Base-by-base conservation (phyloP, 2,888 invertebrate genomes). In the Ophraella communa region DNA sequence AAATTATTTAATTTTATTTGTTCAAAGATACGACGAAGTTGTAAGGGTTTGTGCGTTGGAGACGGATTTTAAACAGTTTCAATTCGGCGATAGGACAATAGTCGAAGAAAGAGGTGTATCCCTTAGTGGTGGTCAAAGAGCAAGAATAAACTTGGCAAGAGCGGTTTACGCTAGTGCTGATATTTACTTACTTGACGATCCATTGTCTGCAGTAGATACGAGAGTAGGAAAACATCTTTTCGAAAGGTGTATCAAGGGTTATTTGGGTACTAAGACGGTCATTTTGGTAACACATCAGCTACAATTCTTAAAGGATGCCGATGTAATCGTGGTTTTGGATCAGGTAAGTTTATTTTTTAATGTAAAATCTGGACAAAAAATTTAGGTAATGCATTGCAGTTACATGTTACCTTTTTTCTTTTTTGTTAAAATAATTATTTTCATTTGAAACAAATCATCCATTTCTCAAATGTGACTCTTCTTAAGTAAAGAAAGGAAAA, bases 211-310 rank as follows among this genome's bases (percentile, higher is more conserved):
- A 0, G 93, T 93, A 0, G 94, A 94, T 79, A 85, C 91, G 0
- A 88, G 89, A 66, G 93, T 93, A 11, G 89, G 90, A 0, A 87
- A 88, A 66, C 89, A 91, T 78, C 81, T 94, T 7, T 92, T 92
- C 75, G 87, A 92, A 55, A 86, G 90, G 80, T 93, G 92, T 53
- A 88, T 92, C 58, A 82, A 82, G n/a, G 82, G 84, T 2, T 82
- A 84, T 64, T 74, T 86, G 66, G 80, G 83, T 7, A 82, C 88
- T 65, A 87, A 90, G 76, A 91, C 92, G 0, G 84, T 91, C 39
- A 87, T 95, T 70, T 85, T 95, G n/a, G 91, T 93, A 64, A 95
- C 95, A 0, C 94, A 95, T 81, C 94, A 95, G 78, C 82, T 93
- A 44, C 94, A 95, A 76, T 92, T 91, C 74, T 84, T 92, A 30